Conservation (phyloP, 2,888 invertebrate species). For the Drosophila rellima region DNA sequence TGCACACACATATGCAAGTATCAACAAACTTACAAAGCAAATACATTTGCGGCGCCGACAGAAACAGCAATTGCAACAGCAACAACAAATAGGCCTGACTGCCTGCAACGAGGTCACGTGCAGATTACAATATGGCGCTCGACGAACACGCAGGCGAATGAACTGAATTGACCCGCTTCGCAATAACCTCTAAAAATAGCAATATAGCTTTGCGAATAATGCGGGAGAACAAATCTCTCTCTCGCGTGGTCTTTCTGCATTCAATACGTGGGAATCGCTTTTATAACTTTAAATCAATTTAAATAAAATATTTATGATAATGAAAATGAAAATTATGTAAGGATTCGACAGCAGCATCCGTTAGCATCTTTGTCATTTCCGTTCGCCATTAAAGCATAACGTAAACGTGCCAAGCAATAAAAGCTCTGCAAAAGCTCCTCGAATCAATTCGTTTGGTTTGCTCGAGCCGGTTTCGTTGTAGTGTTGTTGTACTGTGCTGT, state of each 20-base stretch:
- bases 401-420: not conserved
- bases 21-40: constrained; percentile 37
- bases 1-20: constrained; percentile 15
- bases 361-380: constrained; percentile 2
- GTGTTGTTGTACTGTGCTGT: constrained; percentile 19
- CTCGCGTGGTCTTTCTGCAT: no score
- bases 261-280: not conserved
- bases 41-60: constrained; percentile 53
- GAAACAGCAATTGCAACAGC: constrained; percentile 41
- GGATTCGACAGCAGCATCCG: not conserved
- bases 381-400: constrained; percentile 1
- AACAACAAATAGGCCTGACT: constrained; percentile 54
- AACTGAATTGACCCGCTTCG: constrained; percentile 85
- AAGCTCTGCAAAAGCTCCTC: constrained; percentile 8
- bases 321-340: not conserved
- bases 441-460: not conserved
- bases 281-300: not conserved
- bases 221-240: not conserved
- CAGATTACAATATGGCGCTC: constrained; percentile 75
- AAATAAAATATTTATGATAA: not conserved
- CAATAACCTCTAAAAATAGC: constrained; percentile 82
- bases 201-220: constrained; percentile 8
- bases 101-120: constrained; percentile 79
- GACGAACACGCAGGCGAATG: constrained; percentile 79
- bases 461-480: constrained; percentile 13